phyloP scores from a whole-genome alignment of 2,888 invertebrate genomes.

The Eilema depressum region DNA sequence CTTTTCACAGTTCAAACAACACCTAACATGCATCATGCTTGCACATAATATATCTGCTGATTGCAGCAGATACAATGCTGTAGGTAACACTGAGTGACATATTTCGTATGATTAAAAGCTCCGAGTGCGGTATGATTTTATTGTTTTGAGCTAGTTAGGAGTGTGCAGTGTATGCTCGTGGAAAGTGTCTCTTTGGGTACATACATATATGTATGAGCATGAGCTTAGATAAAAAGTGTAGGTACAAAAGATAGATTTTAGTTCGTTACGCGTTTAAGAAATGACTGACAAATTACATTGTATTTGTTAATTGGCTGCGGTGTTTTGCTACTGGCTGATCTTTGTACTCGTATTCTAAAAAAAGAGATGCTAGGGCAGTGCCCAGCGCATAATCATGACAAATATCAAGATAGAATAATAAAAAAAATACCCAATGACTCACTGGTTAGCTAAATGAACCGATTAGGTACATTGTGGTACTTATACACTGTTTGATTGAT shows the following conservation, averaged over 20 bases:
- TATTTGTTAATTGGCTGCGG: too few species aligned
- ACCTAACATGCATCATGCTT: too few species aligned
- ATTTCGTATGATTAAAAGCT: neutral
- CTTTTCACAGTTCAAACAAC: neutral
- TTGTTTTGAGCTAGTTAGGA: too few species aligned
- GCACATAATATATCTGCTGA: too few species aligned
- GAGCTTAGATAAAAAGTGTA: neutral
- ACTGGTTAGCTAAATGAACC: neutral
- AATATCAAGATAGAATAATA: too few species aligned
- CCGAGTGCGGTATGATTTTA: neutral
- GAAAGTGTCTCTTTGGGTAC: neutral
- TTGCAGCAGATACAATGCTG: neutral
- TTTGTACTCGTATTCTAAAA: too few species aligned
- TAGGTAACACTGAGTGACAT: neutral
- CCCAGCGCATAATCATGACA: too few species aligned
- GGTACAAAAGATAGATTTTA: neutral
- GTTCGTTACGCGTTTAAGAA: neutral
- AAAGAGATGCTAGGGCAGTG: too few species aligned
- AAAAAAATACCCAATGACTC: neutral
- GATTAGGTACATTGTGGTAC: neutral
- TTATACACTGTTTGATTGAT: slow-evolving; percentile 32
- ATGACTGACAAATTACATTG: too few species aligned
- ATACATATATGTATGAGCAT: too few species aligned
- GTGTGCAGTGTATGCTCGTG: neutral
- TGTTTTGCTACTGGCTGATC: too few species aligned